Evolutionary conservation across 2,888 invertebrate species (phyloP).

Genomic region (Caenorhabditis uteleia): DNA sequence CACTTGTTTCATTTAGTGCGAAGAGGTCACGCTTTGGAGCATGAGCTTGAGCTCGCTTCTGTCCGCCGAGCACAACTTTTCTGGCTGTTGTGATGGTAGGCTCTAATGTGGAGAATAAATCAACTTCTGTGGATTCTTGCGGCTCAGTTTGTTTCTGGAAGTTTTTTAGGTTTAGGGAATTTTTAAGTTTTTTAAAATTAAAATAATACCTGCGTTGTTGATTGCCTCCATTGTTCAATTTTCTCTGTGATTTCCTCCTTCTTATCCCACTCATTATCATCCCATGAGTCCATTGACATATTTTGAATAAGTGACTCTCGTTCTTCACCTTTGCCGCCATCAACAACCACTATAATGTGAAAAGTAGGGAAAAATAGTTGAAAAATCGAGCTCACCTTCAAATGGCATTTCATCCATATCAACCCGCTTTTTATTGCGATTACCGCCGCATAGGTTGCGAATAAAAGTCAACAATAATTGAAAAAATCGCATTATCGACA

Average conservation of each 20-base stretch:
- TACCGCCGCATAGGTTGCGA: conserved; percentile 27
- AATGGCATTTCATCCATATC: conserved; percentile 38
- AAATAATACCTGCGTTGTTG: conserved; percentile 10
- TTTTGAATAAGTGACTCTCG: conserved; percentile 27
- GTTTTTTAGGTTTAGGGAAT: not conserved
- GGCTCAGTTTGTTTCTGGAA: conserved; percentile 23
- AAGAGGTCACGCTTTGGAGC: conserved; percentile 39
- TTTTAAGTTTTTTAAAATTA: not conserved
- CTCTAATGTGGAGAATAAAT: conserved; percentile 61
- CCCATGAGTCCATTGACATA: conserved; percentile 46
- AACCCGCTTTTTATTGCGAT: conserved; percentile 25
- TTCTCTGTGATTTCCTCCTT: conserved; percentile 56
- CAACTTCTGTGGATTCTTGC: conserved; percentile 36
- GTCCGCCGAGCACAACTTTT: conserved; percentile 50
- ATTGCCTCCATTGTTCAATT: conserved; percentile 62
- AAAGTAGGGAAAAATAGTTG: not conserved
- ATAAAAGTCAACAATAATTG: conserved; percentile 30
- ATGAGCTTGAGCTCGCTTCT: conserved; percentile 18
- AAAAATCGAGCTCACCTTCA: conserved; percentile 17
- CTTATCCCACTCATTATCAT: conserved; percentile 53
- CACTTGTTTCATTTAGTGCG: conserved; percentile 36
- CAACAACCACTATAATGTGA: conserved; percentile 32
- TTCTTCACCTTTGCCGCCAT: conserved; percentile 22
- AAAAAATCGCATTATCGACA: conserved; percentile 30
- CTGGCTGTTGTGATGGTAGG: conserved; percentile 62